phyloP scores from a whole-genome alignment of 2,797 vertebrate genomes.

The Lacerta viridis region DNA sequence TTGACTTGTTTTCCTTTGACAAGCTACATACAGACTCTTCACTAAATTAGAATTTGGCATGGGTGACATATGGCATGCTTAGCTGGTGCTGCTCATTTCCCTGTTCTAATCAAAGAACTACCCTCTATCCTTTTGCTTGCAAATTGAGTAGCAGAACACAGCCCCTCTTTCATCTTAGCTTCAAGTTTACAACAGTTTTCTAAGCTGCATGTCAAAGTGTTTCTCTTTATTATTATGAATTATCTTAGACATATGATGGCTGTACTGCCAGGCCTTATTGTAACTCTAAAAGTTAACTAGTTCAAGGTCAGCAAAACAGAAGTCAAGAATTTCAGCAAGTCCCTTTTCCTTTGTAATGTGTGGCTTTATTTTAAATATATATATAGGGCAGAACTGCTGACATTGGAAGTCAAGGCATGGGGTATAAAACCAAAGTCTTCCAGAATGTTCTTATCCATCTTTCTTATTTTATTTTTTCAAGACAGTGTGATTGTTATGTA shows the following conservation, averaged over 20 bases:
- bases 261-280: slow-evolving; percentile 22
- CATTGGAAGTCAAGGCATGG: not conserved
- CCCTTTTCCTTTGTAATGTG: slow-evolving; percentile 23
- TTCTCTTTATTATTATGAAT: slow-evolving; percentile 37
- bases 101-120: not conserved
- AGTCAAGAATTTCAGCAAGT: not conserved
- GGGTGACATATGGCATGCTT: not conserved
- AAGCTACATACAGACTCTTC: not conserved
- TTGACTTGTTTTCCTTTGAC: not conserved
- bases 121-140: not conserved
- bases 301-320: slow-evolving; percentile 50
- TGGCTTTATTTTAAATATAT: slow-evolving; percentile 53
- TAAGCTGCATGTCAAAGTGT: slow-evolving; percentile 38
- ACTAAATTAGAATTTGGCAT: slow-evolving; percentile 14
- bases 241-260: slow-evolving; percentile 29
- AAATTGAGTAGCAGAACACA: slow-evolving; percentile 13
- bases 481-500: slow-evolving; percentile 1
- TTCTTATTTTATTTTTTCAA: slow-evolving; percentile 49
- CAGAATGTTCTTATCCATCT: slow-evolving; percentile 40
- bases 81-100: not conserved
- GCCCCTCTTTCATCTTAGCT: not conserved
- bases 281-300: not conserved
- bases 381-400: slow-evolving; percentile 26
- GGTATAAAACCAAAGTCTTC: slow-evolving; percentile 39
- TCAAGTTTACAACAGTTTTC: slow-evolving; percentile 25